These are phyloP conservation scores for Caenorhabditis briggsae DNA, from an alignment of 1,140 invertebrate species.

Conservation along the genomic window DNA sequence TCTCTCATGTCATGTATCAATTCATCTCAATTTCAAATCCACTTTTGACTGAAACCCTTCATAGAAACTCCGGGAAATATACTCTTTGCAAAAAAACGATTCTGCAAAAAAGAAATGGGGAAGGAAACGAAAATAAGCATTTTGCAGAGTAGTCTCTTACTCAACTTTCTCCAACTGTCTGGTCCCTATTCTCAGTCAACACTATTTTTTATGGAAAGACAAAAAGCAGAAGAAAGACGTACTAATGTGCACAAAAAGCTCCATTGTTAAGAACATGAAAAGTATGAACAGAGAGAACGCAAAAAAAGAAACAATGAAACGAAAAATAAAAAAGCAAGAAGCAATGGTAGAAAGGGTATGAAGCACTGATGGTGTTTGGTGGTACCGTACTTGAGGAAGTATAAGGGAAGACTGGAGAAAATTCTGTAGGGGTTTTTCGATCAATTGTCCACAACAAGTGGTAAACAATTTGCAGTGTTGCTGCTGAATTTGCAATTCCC, in stretches of 20 bases:
- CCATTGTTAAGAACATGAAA: constrained; percentile 3
- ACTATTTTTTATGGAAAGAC: neutral
- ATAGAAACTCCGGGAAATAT: neutral
- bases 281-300: neutral
- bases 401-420: neutral
- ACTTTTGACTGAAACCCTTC: neutral
- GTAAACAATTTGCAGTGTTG: no score
- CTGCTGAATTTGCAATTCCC: no score
- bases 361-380: neutral
- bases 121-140: constrained; percentile 6
- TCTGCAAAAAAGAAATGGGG: constrained; percentile 32
- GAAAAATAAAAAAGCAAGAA: neutral
- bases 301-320: neutral
- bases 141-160: constrained; percentile 4
- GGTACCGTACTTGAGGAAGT: neutral
- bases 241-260: constrained; percentile 38
- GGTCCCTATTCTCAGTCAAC: neutral
- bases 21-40: neutral
- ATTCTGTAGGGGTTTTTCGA: no score
- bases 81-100: neutral
- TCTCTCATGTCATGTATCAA: neutral
- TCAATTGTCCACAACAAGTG: no score
- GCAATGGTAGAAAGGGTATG: neutral
- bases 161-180: constrained; percentile 39
- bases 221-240: constrained; percentile 23